Evolutionary conservation across 2,113 vertebrate species (phyloP), one percentile per base, ranked within the genome.

Genomic region (Podarcis cretensis): DNA sequence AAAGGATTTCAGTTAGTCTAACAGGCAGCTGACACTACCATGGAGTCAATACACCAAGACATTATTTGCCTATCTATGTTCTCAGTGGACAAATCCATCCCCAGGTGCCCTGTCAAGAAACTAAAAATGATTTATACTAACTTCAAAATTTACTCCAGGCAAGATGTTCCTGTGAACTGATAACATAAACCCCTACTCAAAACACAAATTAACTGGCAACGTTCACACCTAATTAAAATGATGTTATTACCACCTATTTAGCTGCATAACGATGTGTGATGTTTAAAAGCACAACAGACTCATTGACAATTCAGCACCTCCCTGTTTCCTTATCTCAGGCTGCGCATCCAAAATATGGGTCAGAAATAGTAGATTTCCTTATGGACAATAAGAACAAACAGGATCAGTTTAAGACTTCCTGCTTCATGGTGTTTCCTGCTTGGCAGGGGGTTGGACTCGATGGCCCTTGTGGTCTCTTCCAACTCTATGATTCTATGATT

Each of bases 321-420:
- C 69, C 80, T 30, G 2, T 25, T 30, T 69, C 79, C 63, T 89
- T 84, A 84, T 68, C 83, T 80, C 40, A 63, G 77, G 86, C 83
- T 65, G 77, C 27, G 54, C 84, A 84, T 92, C 68, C 77, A 91
- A 93, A 94, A 95, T 10, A 83, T 0, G 10, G 59, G 43, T 76
- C 90, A 92, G 92, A 96, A 96, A 96, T 78, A 96, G 95, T 94
- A 90, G 63, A 90, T 95, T 96, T 96, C 91, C 68, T 82, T 92
- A 89, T 89, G 82, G 90, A 92, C 84, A 94, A 84, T 89, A 83
- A 91, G 93, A 92, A 92, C 87, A 90, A 95, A 95, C 0, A 6
- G 83, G 92, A 94, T 90, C 79, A 84, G 63, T 83, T 95, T 82
- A 57, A 81, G 87, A 77, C 84, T 92, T 92, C 94, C n/a, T n/a